phyloP scores from a whole-genome alignment of 1,140 invertebrate genomes.

The Drosophila setifemur region DNA sequence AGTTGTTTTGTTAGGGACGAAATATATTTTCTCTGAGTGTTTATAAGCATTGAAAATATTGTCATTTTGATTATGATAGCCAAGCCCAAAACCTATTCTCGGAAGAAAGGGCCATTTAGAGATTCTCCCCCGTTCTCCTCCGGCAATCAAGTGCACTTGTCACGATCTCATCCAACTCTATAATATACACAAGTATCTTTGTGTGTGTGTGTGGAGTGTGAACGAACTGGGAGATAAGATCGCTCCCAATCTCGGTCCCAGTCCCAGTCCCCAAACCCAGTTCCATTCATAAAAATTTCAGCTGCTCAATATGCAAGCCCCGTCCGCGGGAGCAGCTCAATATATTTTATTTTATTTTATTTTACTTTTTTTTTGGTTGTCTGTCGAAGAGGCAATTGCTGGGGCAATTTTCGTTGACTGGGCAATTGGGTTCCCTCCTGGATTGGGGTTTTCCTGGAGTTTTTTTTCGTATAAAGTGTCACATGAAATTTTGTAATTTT shows the following conservation, averaged over 20 bases:
- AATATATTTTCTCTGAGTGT: too few species aligned
- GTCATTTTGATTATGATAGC: not conserved
- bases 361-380: too few species aligned
- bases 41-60: too few species aligned
- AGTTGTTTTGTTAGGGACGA: too few species aligned
- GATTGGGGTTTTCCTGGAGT: too few species aligned
- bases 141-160: constrained; percentile 24
- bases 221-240: constrained; percentile 19
- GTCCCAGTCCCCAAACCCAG: not conserved
- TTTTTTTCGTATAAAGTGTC: constrained; percentile 65
- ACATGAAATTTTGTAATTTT: constrained; percentile 79
- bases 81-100: constrained; percentile 9
- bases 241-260: constrained; percentile 2
- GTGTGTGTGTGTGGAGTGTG: constrained; percentile 9
- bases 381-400: constrained; percentile 16
- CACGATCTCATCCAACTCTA: constrained; percentile 15
- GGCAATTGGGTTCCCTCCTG: constrained; percentile 20
- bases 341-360: not conserved
- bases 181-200: not conserved
- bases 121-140: not conserved
- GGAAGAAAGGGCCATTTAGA: not conserved
- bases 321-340: not conserved
- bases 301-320: constrained; percentile 23
- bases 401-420: constrained; percentile 36
- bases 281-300: constrained; percentile 32